Percentiles rank a stretch among this genome's conserved stretches.
Conservation (phyloP, 2,888 invertebrate species). For the Himalopsyche kuldschensis region DNA sequence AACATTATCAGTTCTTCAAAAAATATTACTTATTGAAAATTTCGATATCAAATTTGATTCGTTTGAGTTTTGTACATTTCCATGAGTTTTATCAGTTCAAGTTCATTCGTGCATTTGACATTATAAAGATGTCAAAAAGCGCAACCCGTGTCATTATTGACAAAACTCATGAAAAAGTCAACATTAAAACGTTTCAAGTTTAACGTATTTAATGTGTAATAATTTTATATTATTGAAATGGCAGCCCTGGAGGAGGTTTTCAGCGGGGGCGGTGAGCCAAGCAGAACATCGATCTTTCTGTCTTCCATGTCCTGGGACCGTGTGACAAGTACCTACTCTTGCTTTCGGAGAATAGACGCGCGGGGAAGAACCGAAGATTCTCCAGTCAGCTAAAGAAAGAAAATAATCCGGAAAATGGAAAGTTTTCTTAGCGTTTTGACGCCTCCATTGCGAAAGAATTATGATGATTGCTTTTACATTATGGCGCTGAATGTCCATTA, state of each 20-base stretch:
- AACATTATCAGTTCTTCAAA: too few relatives aligned
- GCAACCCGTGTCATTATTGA: too few relatives aligned
- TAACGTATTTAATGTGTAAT: too few relatives aligned
- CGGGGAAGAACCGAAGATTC: background rate
- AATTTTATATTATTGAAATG: background rate
- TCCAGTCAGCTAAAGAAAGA: background rate
- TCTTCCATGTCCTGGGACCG: conserved; percentile 34
- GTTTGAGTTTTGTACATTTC: too few relatives aligned
- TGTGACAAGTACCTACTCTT: conserved; percentile 35
- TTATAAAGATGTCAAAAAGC: too few relatives aligned
- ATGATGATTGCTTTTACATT: conserved; percentile 30
- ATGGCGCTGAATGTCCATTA: background rate
- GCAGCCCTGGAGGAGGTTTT: background rate
- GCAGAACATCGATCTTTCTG: conserved; percentile 38
- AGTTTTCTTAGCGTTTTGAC: conserved; percentile 19
- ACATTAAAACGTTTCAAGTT: too few relatives aligned
- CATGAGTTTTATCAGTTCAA: too few relatives aligned
- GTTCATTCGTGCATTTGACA: too few relatives aligned
- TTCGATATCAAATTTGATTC: too few relatives aligned
- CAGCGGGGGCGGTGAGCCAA: conserved; percentile 8
- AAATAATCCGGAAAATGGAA: conserved; percentile 16
- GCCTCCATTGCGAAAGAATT: conserved; percentile 11
- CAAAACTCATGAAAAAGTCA: too few relatives aligned
- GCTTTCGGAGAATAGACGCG: background rate
- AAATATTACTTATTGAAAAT: too few relatives aligned